Conservation (phyloP, 1,140 invertebrate species). For the Cyclargus thomasi region DNA sequence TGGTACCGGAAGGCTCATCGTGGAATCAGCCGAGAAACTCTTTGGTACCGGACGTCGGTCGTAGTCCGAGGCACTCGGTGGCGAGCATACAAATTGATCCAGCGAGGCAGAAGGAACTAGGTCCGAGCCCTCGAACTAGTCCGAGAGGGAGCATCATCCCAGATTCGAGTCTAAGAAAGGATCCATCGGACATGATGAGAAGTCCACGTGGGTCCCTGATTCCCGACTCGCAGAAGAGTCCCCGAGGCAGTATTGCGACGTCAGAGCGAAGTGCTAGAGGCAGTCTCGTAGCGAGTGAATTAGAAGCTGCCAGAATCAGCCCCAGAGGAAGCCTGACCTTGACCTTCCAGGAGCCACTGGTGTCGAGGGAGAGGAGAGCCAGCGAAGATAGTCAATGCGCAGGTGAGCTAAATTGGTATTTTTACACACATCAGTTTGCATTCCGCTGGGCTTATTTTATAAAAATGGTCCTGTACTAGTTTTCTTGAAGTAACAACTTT, state of each 20-base stretch:
- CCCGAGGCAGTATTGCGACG: slow-evolving; percentile 76
- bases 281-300: slow-evolving; percentile 69
- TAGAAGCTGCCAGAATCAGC: slow-evolving; percentile 68
- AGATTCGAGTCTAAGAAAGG: slow-evolving; percentile 66
- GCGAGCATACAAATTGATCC: slow-evolving; percentile 70
- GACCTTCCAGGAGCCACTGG: slow-evolving; percentile 78
- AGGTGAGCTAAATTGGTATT: slow-evolving; percentile 27
- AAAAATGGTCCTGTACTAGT: too few species aligned
- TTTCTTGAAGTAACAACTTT: too few species aligned
- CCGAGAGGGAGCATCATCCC: slow-evolving; percentile 78
- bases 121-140: slow-evolving; percentile 72
- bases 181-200: slow-evolving; percentile 55
- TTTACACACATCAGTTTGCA: background rate
- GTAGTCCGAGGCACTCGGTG: slow-evolving; percentile 78
- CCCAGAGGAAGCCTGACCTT: slow-evolving; percentile 77
- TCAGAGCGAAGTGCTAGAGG: slow-evolving; percentile 68
- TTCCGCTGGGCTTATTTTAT: too few species aligned
- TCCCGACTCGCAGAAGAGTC: slow-evolving; percentile 76
- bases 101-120: slow-evolving; percentile 78
- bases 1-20: slow-evolving; percentile 75
- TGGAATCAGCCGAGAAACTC: slow-evolving; percentile 73
- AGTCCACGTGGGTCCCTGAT: slow-evolving; percentile 79
- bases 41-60: slow-evolving; percentile 62
- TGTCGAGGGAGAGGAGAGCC: slow-evolving; percentile 73
- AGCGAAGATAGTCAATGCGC: slow-evolving; percentile 75